Conservation (phyloP, 2,113 vertebrate genomes). For the Protomyctophum bolini region DNA sequence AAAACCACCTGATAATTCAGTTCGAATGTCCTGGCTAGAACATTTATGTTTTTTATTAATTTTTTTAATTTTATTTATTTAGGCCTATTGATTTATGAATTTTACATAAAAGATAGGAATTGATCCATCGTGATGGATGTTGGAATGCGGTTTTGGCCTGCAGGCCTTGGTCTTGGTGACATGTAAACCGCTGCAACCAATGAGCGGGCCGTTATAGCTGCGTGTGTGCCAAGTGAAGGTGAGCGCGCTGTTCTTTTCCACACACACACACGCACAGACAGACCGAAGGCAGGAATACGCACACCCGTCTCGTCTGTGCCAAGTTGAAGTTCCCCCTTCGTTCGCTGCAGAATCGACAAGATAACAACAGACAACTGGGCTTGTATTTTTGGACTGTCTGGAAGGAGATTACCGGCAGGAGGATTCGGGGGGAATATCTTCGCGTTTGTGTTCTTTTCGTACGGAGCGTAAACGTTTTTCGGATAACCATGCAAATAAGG, state of each 20-base stretch:
- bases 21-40: too few relatives aligned
- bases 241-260: conserved; percentile 10
- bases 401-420: neutral
- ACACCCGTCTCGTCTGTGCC: conserved; percentile 16
- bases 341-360: neutral
- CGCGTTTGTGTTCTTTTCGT: conserved; percentile 12
- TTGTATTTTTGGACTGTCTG: neutral
- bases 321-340: conserved; percentile 18
- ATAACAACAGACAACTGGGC: neutral
- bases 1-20: neutral
- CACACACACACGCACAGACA: conserved; percentile 37
- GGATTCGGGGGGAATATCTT: conserved; percentile 20
- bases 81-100: too few relatives aligned
- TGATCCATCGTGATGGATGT: too few relatives aligned
- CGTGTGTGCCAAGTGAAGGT: conserved; percentile 50
- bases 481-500: conserved; percentile 7
- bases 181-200: conserved; percentile 73
- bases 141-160: neutral
- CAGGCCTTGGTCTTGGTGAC: conserved; percentile 68
- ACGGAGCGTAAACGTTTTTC: neutral
- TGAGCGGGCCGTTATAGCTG: conserved; percentile 52
- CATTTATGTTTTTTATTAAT: too few relatives aligned
- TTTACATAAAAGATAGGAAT: too few relatives aligned
- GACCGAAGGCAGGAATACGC: conserved; percentile 40
- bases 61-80: too few relatives aligned